phyloP scores from a whole-genome alignment of 1,140 invertebrate species.

The Trichomalopsis sarcophagae region DNA sequence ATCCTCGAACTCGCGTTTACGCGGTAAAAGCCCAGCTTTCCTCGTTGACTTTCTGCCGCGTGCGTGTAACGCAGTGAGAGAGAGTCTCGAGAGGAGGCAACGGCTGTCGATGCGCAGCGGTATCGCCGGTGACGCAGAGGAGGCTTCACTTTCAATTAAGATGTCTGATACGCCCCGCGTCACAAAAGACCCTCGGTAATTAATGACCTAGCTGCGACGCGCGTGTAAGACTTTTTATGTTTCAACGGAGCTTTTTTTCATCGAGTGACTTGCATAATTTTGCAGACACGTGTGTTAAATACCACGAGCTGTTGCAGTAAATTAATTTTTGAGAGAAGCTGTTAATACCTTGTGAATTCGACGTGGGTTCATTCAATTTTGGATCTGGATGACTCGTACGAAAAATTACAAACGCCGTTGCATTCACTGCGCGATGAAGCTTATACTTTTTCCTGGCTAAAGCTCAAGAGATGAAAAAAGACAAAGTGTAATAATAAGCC shows the following conservation, averaged over 20 bases:
- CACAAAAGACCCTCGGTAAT: conserved; percentile 36
- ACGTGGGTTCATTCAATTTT: neutral
- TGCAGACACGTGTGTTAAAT: neutral
- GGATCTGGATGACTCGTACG: neutral
- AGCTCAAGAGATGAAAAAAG: neutral
- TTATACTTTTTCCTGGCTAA: no score
- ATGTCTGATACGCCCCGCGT: conserved; percentile 39
- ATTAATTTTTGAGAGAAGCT: neutral
- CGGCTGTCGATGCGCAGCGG: neutral
- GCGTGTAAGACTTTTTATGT: neutral
- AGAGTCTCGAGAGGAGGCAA: neutral
- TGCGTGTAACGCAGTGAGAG: neutral
- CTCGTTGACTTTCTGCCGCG: neutral
- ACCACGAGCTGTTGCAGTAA: neutral
- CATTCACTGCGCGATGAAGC: neutral
- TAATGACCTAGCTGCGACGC: conserved; percentile 38
- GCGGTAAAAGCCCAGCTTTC: neutral
- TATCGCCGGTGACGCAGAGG: conserved; percentile 45
- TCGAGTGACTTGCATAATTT: conserved; percentile 7
- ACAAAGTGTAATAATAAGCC: neutral
- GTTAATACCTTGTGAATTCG: neutral
- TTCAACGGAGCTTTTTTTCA: conserved; percentile 4
- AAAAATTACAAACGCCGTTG: neutral
- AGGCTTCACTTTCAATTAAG: conserved; percentile 51
- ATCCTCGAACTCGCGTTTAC: neutral